Base-by-base conservation (phyloP, 2,113 vertebrate species). In the Nesogale talazaci region DNA sequence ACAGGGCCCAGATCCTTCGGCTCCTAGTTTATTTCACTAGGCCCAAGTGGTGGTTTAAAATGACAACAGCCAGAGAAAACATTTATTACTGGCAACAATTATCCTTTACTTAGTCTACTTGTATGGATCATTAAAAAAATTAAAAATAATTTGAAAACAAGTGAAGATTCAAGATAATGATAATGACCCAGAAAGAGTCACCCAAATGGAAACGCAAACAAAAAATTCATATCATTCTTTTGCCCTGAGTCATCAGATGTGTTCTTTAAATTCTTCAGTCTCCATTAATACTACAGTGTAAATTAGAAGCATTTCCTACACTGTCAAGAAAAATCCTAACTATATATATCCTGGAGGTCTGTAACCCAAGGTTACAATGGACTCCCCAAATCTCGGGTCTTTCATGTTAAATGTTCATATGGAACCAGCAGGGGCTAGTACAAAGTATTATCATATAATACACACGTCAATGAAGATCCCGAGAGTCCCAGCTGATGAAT, bases 251-350 rank as follows among this genome's bases (percentile, higher is more conserved):
- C 67, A 4, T 78, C 69, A 89, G 72, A 88, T 52, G n/a, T 59
- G 8, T 76, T 86, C 8, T 20, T n/a, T 88, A 38, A 42, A 81
- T 42, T 85, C 69, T 61, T 82, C 59, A 72, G 63, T 83, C 90
- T 42, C 75, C 70, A 90, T 90, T 82, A 83, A 78, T 2, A 15
- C 59, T 27, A 46, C 6, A 70, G 12, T 22, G 36, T 89, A 92
- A 90, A 84, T 89, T 46, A 83, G 61, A 94, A 92, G n/a, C 19
- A 90, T 23, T 86, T 80, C 78, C 70, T 88, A 88, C 57, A 46
- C 88, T 89, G 80, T 14, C 34, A 90, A 93, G 78, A 93, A 96
- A 89, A 94, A 67, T 10, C 70, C 6, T n/a, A n/a, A n/a, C n/a
- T n/a, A n/a, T n/a, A n/a, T n/a, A n/a, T n/a, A n/a, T 77, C 90